phyloP scores from a whole-genome alignment of 2,797 vertebrate genomes.

The Diglossa cyanea region DNA sequence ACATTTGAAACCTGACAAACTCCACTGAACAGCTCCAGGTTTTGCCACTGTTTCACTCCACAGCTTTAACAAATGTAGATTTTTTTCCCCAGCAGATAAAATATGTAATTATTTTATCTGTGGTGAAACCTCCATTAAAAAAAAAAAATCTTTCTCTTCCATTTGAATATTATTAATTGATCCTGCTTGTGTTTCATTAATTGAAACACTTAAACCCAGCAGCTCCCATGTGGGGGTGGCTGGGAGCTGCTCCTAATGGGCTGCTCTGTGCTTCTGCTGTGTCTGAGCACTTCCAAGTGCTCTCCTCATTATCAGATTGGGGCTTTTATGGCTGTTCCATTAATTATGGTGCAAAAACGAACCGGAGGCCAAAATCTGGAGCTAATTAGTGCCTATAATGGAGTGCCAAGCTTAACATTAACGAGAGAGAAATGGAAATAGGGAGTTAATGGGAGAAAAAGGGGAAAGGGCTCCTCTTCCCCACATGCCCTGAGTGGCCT shows the following conservation, averaged over 20 bases:
- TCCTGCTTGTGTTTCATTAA: constrained; percentile 53
- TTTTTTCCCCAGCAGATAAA: neutral
- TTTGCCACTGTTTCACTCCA: neutral
- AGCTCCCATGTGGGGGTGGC: neutral
- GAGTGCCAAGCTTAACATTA: constrained; percentile 3
- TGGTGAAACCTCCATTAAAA: neutral
- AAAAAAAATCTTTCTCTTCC: neutral
- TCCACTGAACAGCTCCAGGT: neutral
- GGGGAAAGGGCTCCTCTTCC: neutral
- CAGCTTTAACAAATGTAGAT: neutral
- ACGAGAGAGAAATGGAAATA: neutral
- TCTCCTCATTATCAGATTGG: constrained; percentile 21
- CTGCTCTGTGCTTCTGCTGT: neutral
- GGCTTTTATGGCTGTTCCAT: neutral
- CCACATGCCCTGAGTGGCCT: neutral
- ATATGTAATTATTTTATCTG: neutral
- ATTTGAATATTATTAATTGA: constrained; percentile 41
- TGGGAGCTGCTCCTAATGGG: neutral
- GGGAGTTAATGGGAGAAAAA: neutral
- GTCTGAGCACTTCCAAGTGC: neutral
- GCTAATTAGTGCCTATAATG: constrained; percentile 60
- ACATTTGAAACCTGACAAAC: neutral
- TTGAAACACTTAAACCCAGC: neutral
- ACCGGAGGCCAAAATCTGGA: constrained; percentile 44
- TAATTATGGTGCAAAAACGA: constrained; percentile 64